Evolutionary conservation across 2,113 vertebrate genomes (phyloP).

Genomic region (Ornithorhynchus anatinus): DNA sequence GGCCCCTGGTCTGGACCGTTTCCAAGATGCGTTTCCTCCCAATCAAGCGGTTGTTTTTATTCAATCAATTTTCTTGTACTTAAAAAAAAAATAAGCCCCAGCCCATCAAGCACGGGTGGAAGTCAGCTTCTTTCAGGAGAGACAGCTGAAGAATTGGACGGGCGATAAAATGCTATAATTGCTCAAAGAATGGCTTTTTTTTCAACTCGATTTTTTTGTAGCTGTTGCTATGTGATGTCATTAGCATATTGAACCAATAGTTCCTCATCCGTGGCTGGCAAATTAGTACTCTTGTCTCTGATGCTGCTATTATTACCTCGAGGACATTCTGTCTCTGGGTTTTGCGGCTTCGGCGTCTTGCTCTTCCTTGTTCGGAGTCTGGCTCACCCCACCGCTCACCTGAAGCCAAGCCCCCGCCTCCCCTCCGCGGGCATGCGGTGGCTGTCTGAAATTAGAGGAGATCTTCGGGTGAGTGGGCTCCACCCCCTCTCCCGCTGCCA

Average conservation of each 20-base stretch:
- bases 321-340: neutral
- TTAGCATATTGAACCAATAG: neutral
- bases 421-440: too few relatives aligned
- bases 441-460: too few relatives aligned
- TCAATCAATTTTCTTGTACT: constrained; percentile 38
- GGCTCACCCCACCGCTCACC: too few relatives aligned
- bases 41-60: constrained; percentile 2
- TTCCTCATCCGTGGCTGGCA: neutral
- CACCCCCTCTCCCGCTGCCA: too few relatives aligned
- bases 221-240: neutral
- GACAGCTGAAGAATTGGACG: neutral
- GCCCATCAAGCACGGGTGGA: neutral
- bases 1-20: neutral
- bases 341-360: too few relatives aligned
- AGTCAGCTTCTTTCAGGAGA: neutral
- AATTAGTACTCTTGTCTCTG: neutral
- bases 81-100: constrained; percentile 22
- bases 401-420: neutral
- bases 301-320: neutral
- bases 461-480: too few relatives aligned
- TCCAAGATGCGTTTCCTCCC: constrained; percentile 21
- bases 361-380: too few relatives aligned
- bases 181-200: constrained; percentile 1
- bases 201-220: neutral
- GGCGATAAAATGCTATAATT: constrained; percentile 17